These are phyloP conservation scores for Heterodera schachtii DNA, from an alignment of 1,140 invertebrate species.

Conservation along the genomic window DNA sequence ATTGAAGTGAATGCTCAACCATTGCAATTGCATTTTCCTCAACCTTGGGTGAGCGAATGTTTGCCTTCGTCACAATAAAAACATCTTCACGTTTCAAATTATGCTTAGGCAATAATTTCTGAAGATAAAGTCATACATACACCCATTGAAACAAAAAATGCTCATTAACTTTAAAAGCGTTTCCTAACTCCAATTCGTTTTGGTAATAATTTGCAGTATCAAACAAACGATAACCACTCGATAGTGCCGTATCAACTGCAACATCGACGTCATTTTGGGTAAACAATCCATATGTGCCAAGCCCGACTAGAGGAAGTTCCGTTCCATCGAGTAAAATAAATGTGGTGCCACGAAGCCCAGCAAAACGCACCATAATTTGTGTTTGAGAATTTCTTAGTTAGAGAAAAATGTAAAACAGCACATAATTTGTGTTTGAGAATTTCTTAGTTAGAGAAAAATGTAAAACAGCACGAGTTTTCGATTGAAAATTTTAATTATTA, in stretches of 20 bases:
- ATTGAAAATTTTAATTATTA: too few relatives aligned
- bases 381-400: too few relatives aligned
- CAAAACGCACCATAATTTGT: constrained; percentile 16
- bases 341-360: constrained; percentile 14
- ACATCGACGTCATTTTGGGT: constrained; percentile 38
- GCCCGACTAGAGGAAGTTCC: constrained; percentile 49
- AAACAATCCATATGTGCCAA: constrained; percentile 45
- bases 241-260: constrained; percentile 50
- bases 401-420: too few relatives aligned
- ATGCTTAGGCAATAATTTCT: constrained; percentile 52
- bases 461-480: too few relatives aligned
- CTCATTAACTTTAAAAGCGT: constrained; percentile 42
- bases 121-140: constrained; percentile 21
- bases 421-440: background rate
- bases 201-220: constrained; percentile 53
- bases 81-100: constrained; percentile 50
- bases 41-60: constrained; percentile 39
- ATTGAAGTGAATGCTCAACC: constrained; percentile 31
- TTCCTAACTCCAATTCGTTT: constrained; percentile 49
- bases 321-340: constrained; percentile 38
- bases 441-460: too few relatives aligned
- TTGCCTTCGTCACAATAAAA: constrained; percentile 52
- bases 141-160: background rate
- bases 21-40: constrained; percentile 31
- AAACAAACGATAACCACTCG: constrained; percentile 45